A percentile compares a stretch with the other conserved stretches of the same genome.
phyloP scores from a whole-genome alignment of 2,113 vertebrate genomes.

The Nansenia antarctica region DNA sequence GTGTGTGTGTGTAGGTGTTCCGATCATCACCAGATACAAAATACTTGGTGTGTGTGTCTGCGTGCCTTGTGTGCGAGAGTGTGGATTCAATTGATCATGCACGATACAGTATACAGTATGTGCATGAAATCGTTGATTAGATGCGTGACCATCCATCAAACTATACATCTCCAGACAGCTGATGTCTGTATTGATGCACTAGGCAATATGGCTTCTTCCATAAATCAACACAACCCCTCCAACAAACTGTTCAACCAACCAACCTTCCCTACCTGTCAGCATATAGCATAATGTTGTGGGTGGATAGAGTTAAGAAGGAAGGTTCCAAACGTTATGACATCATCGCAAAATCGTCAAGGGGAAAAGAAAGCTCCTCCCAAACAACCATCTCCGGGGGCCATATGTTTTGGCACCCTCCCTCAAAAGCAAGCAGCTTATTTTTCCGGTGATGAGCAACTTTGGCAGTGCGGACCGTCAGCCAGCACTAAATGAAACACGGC shows the following conservation, averaged over 20 bases:
- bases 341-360: slow-evolving; percentile 1
- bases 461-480: slow-evolving; percentile 35
- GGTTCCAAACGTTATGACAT: not conserved
- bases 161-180: slow-evolving; percentile 12
- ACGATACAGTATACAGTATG: slow-evolving; percentile 1
- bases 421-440: slow-evolving; percentile 42
- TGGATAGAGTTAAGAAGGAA: too few relatives aligned
- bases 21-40: too few relatives aligned
- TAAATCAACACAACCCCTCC: slow-evolving; percentile 9
- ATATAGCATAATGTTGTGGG: too few relatives aligned
- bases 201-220: not conserved
- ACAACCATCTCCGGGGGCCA: slow-evolving; percentile 42
- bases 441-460: slow-evolving; percentile 43
- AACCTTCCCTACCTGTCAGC: not conserved
- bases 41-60: not conserved
- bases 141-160: slow-evolving; percentile 21
- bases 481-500: slow-evolving; percentile 62
- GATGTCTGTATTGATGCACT: slow-evolving; percentile 18
- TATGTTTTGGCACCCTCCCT: slow-evolving; percentile 35
- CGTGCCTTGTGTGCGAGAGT: not conserved
- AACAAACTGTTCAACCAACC: slow-evolving; percentile 1
- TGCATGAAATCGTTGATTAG: slow-evolving; percentile 38
- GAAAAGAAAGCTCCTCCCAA: slow-evolving; percentile 44
- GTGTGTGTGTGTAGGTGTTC: not conserved
- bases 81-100: slow-evolving; percentile 25